Percentiles rank a stretch among this genome's conserved stretches.
Evolutionary conservation across 2,113 vertebrate species (phyloP).

Genomic region (Dolichotis patagonum): DNA sequence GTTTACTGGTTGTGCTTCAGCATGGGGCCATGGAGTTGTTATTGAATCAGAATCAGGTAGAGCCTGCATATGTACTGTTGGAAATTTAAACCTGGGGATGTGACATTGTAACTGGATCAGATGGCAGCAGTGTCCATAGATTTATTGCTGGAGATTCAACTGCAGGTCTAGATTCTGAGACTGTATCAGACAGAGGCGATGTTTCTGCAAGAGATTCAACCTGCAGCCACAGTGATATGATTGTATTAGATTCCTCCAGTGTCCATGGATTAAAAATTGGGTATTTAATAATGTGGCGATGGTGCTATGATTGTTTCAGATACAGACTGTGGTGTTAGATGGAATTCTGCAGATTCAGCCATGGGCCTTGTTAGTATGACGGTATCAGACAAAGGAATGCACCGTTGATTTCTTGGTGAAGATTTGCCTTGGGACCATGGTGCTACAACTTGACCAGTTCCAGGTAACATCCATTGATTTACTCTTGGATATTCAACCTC

Average conservation of each 20-base stretch:
- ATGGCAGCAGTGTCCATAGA: not conserved
- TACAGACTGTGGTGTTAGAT: not conserved
- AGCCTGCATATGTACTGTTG: not conserved
- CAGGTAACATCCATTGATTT: not conserved
- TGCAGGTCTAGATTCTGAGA: not conserved
- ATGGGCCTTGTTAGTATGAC: rapidly evolving
- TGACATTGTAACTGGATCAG: not conserved
- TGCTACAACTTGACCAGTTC: not conserved
- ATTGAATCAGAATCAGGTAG: not conserved
- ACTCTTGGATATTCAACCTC: not conserved
- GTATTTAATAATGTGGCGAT: not conserved
- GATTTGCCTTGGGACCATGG: not conserved
- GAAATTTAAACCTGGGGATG: not conserved
- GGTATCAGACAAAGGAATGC: not conserved
- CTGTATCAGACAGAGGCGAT: not conserved
- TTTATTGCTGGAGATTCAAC: too few relatives aligned
- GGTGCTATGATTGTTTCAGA: not conserved
- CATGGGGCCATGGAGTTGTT: not conserved
- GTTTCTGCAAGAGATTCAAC: too few relatives aligned
- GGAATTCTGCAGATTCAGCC: not conserved
- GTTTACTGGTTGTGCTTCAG: not conserved
- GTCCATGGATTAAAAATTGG: not conserved
- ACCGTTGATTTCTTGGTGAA: not conserved
- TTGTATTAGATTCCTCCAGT: not conserved
- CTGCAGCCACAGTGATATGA: not conserved